These are phyloP conservation scores for Phocoena phocoena DNA, from an alignment of 2,113 vertebrate species.

Conservation along the genomic window DNA sequence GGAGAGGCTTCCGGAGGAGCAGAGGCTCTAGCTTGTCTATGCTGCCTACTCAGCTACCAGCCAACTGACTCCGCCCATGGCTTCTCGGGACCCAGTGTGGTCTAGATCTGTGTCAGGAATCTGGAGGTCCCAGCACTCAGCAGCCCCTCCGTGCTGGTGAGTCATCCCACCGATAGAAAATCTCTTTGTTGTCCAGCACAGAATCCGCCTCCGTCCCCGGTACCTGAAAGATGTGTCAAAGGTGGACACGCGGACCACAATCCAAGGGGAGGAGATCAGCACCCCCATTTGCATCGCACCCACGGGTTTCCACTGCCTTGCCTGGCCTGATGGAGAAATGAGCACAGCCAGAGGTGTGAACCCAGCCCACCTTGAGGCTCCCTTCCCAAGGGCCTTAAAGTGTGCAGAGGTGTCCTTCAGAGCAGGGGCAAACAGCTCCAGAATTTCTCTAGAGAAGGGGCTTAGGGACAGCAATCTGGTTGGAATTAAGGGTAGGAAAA, in stretches of 20 bases:
- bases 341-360: conserved; percentile 93
- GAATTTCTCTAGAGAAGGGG: not conserved
- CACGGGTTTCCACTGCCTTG: conserved; percentile 92
- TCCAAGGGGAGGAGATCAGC: conserved; percentile 91
- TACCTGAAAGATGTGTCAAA: conserved; percentile 89
- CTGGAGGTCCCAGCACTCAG: no score
- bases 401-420: not conserved
- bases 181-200: conserved; percentile 67
- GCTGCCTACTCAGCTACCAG: not conserved
- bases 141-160: not conserved
- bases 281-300: conserved; percentile 95
- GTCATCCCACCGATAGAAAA: not conserved
- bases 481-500: not conserved
- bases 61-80: no score
- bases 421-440: not conserved
- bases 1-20: not conserved
- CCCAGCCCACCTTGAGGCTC: fast-evolving
- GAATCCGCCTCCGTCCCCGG: conserved; percentile 91
- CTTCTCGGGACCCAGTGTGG: not conserved
- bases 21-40: not conserved
- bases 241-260: conserved; percentile 88
- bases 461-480: not conserved
- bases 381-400: not conserved
- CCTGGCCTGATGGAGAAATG: conserved; percentile 94
- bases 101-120: not conserved